Base-by-base conservation (phyloP, 2,113 vertebrate species). In the Coryphaenoides rupestris region DNA sequence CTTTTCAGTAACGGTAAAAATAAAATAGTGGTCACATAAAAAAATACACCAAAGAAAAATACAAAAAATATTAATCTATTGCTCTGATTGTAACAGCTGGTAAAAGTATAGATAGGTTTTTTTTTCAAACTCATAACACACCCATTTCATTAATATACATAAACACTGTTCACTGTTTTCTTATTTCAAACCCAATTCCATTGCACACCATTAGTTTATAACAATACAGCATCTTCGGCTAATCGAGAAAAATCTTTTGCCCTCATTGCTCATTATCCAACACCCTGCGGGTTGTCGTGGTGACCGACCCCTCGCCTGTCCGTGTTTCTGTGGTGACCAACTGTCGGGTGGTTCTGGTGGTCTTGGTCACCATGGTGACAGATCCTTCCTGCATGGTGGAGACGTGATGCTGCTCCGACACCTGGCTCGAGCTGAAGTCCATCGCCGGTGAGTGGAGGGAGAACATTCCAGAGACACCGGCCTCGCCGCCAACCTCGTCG, bases 361-460 rank as follows among this genome's bases (percentile, higher is more conserved):
- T 88, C 73, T 89, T 90, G 40, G 87, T 77, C 9, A 85, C 68
- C 58, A 62, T 73, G 21, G 80, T 81, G 7, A 85, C 63, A 19
- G 80, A 76, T 59, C 65, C 77, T 19, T 81, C 80, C 54, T 79
- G 62, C 0, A 65, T 62, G 10, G 81, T 75, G 17, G 83, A 81
- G 17, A 77, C 68, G 1, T 58, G 77, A 19, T 76, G 80, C 57
- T 90, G 83, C n/a, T 86, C 80, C 0, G 76, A 70, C 56, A 54
- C 68, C 10, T 86, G 77, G n/a, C 85, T 74, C 15, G 81, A 72
- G 46, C 87, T 82, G 60, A 92, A 91, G 21, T 91, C 87, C 24
- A 91, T 72, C 0, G 73, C 88, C 16, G 93, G 92, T 63, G 91
- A 75, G 69, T 89, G 86, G 22, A 93, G 81, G 71, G 85, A 86